Evolutionary conservation across 2,113 vertebrate genomes (phyloP).

Genomic region (Burhinus oedicnemus): DNA sequence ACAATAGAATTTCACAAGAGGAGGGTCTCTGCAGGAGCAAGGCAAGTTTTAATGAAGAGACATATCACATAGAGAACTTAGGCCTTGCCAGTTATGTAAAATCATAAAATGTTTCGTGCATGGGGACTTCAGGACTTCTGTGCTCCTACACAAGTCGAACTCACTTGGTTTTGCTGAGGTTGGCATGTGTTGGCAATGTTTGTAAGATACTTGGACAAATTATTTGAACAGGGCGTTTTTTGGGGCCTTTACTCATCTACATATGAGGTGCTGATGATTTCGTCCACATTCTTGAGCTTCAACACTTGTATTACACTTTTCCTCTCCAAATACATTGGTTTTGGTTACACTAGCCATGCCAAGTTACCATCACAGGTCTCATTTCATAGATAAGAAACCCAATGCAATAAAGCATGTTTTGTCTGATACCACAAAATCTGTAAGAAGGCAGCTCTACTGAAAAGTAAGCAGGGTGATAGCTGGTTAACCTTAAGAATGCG

Average conservation of each 20-base stretch:
- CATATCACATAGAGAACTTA: not conserved
- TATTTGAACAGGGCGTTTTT: not conserved
- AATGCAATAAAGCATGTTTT: not conserved
- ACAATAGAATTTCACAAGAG: not conserved
- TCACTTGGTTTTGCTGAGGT: not conserved
- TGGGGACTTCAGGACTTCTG: not conserved
- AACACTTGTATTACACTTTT: not conserved
- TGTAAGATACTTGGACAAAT: not conserved
- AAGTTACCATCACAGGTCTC: not conserved
- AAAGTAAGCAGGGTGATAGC: not conserved
- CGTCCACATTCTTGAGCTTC: not conserved
- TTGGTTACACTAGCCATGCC: not conserved
- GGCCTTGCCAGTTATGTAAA: not conserved
- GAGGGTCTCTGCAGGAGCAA: not conserved
- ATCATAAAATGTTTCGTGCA: not conserved
- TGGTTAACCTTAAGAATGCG: not conserved
- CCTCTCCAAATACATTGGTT: not conserved
- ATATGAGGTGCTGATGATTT: not conserved
- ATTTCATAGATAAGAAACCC: not conserved
- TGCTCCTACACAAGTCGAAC: not conserved
- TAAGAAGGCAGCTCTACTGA: not conserved
- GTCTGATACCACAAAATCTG: not conserved
- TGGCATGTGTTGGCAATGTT: not conserved
- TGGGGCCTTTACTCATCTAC: not conserved
- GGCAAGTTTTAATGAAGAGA: not conserved